Evolutionary conservation across 2,888 invertebrate species (phyloP).

Genomic region (Platycheirus albimanus): DNA sequence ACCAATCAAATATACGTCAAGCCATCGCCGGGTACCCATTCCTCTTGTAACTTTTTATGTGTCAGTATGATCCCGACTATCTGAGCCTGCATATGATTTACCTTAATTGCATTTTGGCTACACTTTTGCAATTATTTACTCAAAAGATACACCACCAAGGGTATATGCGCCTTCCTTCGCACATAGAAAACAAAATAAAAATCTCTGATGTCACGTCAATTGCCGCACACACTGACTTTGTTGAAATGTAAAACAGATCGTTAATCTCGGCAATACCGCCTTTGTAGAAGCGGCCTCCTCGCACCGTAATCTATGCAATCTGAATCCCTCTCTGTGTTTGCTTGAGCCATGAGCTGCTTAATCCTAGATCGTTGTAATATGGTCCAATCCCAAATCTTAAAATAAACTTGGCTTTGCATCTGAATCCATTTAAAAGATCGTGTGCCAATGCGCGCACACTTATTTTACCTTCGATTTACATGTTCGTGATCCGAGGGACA

Average conservation of each 20-base stretch:
- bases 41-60: conserved; percentile 40
- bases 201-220: conserved; percentile 49
- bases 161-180: conserved; percentile 6
- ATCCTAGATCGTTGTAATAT: conserved; percentile 51
- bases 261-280: conserved; percentile 66
- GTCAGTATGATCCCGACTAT: conserved; percentile 18
- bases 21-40: too few species aligned
- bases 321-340: conserved; percentile 31
- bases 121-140: conserved; percentile 35
- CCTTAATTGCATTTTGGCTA: conserved; percentile 51
- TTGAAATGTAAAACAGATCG: conserved; percentile 57
- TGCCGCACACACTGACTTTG: conserved; percentile 47
- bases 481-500: conserved; percentile 57
- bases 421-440: conserved; percentile 25
- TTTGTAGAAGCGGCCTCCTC: conserved; percentile 44
- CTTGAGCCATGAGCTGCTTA: conserved; percentile 25
- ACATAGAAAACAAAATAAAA: conserved; percentile 12
- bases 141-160: conserved; percentile 30
- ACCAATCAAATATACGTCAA: too few species aligned
- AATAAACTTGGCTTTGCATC: conserved; percentile 13
- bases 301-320: conserved; percentile 34
- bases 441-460: conserved; percentile 50
- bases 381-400: conserved; percentile 36
- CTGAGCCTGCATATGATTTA: conserved; percentile 55
- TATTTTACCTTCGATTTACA: conserved; percentile 36